A percentile compares a stretch with the other conserved stretches of the same genome.
phyloP scores from a whole-genome alignment of 2,888 invertebrate genomes.

The Acanthopleura granulata region DNA sequence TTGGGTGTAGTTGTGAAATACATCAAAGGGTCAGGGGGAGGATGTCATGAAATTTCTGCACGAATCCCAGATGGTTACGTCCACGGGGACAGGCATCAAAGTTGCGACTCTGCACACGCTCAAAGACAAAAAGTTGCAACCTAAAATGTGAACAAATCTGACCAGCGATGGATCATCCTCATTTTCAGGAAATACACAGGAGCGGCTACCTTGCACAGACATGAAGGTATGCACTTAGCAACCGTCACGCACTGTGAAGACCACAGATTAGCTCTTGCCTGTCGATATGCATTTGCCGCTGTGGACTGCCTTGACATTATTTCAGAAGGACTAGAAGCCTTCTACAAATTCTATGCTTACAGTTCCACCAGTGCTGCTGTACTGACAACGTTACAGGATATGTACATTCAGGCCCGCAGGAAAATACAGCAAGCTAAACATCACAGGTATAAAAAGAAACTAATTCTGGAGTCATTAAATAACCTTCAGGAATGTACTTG shows the following conservation, averaged over 20 bases:
- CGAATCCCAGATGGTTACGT: background rate
- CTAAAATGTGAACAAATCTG: background rate
- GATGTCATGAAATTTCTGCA: background rate
- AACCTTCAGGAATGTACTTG: too few species aligned
- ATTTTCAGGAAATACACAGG: background rate
- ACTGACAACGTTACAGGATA: background rate
- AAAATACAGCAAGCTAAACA: background rate
- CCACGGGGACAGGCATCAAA: background rate
- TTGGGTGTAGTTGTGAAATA: background rate
- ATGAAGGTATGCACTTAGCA: background rate
- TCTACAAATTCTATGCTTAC: background rate
- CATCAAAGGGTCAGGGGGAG: background rate
- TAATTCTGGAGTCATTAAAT: too few species aligned
- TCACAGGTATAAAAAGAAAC: background rate
- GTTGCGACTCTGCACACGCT: background rate
- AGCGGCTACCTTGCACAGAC: background rate
- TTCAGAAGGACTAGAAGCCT: background rate
- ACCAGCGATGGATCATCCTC: too few species aligned
- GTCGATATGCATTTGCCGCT: background rate
- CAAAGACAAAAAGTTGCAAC: background rate
- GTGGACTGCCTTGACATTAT: background rate
- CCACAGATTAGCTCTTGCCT: background rate
- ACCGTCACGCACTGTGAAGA: background rate
- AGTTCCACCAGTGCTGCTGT: background rate
- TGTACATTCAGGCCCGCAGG: background rate